A percentile compares a stretch with the other conserved stretches of the same genome.
Evolutionary conservation across 2,113 vertebrate species (phyloP).

Genomic region (Verasper variegatus): DNA sequence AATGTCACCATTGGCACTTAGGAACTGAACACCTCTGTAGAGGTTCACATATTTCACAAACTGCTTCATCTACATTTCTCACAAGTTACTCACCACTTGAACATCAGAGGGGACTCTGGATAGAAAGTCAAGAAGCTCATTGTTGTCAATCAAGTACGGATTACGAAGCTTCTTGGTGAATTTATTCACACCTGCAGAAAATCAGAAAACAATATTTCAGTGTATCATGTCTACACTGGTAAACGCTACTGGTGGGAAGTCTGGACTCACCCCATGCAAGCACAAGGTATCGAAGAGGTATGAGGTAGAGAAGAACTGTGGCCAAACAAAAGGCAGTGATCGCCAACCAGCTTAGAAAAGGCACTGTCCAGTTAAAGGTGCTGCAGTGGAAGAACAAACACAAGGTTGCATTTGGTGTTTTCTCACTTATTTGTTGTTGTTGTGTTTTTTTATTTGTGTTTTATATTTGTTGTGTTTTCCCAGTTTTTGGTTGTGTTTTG

Average conservation of each 20-base stretch:
- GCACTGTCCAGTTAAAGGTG: constrained; percentile 95
- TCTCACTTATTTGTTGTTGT: too few species aligned
- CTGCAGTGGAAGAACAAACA: constrained; percentile 67
- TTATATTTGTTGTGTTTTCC: too few species aligned
- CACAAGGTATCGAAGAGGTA: constrained; percentile 93
- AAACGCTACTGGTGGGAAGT: not conserved
- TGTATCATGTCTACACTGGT: not conserved
- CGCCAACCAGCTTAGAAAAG: constrained; percentile 94
- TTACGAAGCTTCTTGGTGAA: constrained; percentile 96
- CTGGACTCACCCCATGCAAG: constrained; percentile 92
- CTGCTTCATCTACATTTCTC: too few species aligned
- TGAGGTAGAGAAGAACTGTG: constrained; percentile 89
- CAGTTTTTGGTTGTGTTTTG: too few species aligned
- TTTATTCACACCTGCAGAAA: constrained; percentile 90
- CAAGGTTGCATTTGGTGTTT: not conserved
- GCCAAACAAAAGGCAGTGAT: constrained; percentile 86
- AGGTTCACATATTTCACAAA: too few species aligned
- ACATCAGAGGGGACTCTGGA: constrained; percentile 96
- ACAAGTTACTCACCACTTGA: constrained; percentile 87
- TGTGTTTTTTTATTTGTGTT: too few species aligned
- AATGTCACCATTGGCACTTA: too few species aligned
- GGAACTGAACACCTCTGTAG: too few species aligned
- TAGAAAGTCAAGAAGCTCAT: constrained; percentile 94
- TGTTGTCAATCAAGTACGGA: constrained; percentile 93
- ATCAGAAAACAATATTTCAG: not conserved